These are phyloP conservation scores for Hippotragus niger DNA, from an alignment of 2,113 vertebrate species.

Conservation along the genomic window DNA sequence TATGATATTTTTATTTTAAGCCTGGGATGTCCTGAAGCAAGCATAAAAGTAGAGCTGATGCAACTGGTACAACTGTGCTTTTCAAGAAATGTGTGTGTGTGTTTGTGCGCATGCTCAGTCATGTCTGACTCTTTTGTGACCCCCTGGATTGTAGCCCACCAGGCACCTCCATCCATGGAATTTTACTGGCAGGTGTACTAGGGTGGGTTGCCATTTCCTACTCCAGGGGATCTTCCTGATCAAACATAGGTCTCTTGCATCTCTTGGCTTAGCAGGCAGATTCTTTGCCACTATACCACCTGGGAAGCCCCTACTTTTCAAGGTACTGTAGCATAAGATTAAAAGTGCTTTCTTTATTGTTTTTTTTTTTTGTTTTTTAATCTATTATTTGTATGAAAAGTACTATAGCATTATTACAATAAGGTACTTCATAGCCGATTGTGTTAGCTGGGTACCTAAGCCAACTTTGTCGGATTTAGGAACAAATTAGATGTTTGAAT, in stretches of 20 bases:
- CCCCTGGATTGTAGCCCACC: background rate
- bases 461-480: background rate
- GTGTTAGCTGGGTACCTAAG: background rate
- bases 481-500: background rate
- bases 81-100: background rate
- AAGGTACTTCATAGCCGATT: accelerated
- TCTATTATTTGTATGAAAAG: background rate
- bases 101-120: background rate
- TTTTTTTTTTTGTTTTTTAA: background rate
- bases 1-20: background rate
- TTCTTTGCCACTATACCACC: background rate
- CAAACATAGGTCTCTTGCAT: background rate
- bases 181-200: background rate
- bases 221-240: background rate
- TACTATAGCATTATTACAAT: background rate
- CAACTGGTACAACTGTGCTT: background rate
- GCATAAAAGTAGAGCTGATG: background rate
- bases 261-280: background rate
- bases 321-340: background rate
- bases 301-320: background rate
- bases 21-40: background rate
- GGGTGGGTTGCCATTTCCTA: background rate
- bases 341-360: background rate
- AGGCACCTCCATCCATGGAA: background rate
- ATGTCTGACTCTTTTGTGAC: background rate